Evolutionary conservation across 2,113 vertebrate genomes (phyloP), one percentile per base, ranked within the genome.

Genomic region (Hypomesus transpacificus): DNA sequence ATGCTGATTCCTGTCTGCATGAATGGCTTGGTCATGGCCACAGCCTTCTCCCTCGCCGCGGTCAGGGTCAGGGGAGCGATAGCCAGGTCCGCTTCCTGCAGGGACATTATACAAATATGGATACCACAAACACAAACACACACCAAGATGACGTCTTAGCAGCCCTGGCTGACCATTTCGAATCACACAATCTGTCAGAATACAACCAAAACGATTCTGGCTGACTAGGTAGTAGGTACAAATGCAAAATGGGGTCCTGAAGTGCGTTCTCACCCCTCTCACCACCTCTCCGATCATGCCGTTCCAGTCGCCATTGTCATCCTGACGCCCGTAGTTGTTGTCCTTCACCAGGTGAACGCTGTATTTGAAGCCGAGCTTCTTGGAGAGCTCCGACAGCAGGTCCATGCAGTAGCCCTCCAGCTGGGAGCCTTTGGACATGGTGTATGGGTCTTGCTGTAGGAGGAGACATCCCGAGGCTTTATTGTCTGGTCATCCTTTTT

Each of bases 1-100:
- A 96, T 94, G n/a, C 94, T 93, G 22, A 96, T 93, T 0, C 95
- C 95, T 0, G 94, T 95, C 84, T 95, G 92, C 90, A 96, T 93
- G 91, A 95, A 96, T 0, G 95, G 94, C 0, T 94, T 94, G 78
- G 92, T 95, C 92, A 96, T 95, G 61, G 88, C 93, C 13, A 96
- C 90, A 1, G 64, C 93, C 60, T 89, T 91, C 70, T 94, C 95
- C 20, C 95, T 85, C 3, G 84, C 85, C 0, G 94, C 92, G 0
- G 94, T 96, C 58, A 96, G 90, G 0, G 95, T 96, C 72, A 96
- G 69, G 0, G 95, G 94, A 20, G 95, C 95, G 53, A 96, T 90
- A 0, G 94, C 94, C 3, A 96, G 85, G 69, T 95, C 94, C 2
- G 93, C 95, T 73, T 95, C 95, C 95, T 96, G 63, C 13, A 57